These are phyloP conservation scores for Uropetala carovei DNA, from an alignment of 2,888 invertebrate genomes.

Conservation along the genomic window DNA sequence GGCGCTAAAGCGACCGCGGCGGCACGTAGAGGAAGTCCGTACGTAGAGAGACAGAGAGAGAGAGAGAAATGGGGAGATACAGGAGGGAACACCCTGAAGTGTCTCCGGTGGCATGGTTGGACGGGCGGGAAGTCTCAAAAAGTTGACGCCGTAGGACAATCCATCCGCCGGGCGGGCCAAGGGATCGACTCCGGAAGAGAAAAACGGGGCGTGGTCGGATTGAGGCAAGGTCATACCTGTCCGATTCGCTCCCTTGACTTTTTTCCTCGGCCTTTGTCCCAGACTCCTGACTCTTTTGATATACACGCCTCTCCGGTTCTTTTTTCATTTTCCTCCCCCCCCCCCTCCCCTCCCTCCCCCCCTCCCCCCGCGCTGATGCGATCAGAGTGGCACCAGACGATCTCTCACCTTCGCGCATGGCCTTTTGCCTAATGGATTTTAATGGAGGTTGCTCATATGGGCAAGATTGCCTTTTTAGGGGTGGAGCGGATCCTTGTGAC, in stretches of 20 bases:
- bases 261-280: constrained; percentile 49
- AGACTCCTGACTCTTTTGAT: background rate
- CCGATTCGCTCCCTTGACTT: constrained; percentile 39
- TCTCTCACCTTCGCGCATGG: constrained; percentile 39
- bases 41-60: too few relatives aligned
- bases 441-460: constrained; percentile 1
- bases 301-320: background rate
- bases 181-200: constrained; percentile 11
- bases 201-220: constrained; percentile 21
- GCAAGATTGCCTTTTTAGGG: background rate
- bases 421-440: constrained; percentile 20
- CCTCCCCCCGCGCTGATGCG: background rate
- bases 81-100: background rate
- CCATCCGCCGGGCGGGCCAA: background rate
- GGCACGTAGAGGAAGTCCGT: constrained; percentile 35
- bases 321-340: background rate
- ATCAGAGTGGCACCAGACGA: background rate
- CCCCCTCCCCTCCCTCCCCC: background rate
- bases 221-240: background rate
- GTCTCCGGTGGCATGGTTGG: background rate
- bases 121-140: background rate
- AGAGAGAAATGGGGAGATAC: background rate
- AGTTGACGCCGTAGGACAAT: background rate
- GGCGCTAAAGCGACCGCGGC: background rate
- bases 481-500: background rate